A percentile compares a stretch with the other conserved stretches of the same genome.
Conservation (phyloP, 2,888 invertebrate species). For the Stramonita haemastoma region DNA sequence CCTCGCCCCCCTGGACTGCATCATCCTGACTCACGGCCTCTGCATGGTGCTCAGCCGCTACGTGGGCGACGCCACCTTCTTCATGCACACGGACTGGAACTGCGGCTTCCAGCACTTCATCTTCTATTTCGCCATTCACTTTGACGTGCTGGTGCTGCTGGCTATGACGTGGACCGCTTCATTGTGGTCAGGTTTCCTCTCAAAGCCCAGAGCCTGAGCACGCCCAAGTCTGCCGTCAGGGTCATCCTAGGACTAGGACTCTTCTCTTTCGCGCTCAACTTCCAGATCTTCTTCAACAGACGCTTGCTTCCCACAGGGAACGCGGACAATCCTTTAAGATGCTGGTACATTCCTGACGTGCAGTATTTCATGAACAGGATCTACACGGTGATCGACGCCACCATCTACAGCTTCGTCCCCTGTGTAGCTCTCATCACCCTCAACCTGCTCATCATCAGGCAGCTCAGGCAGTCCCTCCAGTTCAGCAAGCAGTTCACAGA, state of each 20-base stretch:
- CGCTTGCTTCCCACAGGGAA: constrained; percentile 10
- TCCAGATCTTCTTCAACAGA: constrained; percentile 46
- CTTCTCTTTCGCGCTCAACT: constrained; percentile 43
- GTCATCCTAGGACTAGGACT: constrained; percentile 27
- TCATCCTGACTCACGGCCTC: constrained; percentile 43
- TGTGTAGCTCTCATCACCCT: constrained; percentile 41
- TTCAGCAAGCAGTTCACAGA: constrained; percentile 35
- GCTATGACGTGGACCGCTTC: constrained; percentile 51
- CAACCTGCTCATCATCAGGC: constrained; percentile 47
- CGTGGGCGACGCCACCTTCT: constrained; percentile 29
- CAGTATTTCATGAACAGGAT: constrained; percentile 42
- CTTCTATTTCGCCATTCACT: constrained; percentile 49
- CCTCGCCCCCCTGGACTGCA: constrained; percentile 45
- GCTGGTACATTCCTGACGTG: constrained; percentile 33
- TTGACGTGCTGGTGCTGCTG: constrained; percentile 47
- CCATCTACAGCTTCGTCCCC: constrained; percentile 49
- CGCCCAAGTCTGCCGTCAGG: constrained; percentile 37
- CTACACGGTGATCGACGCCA: constrained; percentile 50
- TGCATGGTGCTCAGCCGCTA: constrained; percentile 38
- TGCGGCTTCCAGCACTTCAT: constrained; percentile 46
- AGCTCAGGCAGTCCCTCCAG: constrained; percentile 34
- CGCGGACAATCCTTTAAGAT: not conserved
- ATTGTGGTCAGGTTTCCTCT: constrained; percentile 48
- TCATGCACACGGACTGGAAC: constrained; percentile 36
- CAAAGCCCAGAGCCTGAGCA: constrained; percentile 32